These are phyloP conservation scores for Urocitellus parryii DNA, from an alignment of 2,113 vertebrate genomes.

Conservation along the genomic window DNA sequence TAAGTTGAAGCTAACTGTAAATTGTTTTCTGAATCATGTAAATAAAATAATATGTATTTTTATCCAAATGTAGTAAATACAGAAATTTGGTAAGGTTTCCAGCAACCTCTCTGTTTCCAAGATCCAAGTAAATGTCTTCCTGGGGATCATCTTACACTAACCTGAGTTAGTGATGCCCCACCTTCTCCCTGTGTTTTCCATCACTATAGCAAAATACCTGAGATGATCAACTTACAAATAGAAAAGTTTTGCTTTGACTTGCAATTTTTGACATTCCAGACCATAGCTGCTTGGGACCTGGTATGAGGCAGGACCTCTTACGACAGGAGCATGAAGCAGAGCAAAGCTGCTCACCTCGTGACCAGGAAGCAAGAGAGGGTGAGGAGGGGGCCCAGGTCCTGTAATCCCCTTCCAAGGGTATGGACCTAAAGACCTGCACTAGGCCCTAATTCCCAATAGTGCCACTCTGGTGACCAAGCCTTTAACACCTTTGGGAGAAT, in stretches of 20 bases:
- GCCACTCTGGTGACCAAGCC: too few species aligned
- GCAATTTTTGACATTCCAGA: neutral
- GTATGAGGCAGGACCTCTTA: neutral
- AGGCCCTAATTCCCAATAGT: neutral
- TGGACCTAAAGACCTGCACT: neutral
- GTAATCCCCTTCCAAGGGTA: neutral
- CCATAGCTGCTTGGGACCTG: neutral
- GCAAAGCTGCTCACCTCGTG: neutral
- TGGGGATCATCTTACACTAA: neutral
- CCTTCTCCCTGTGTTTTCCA: neutral
- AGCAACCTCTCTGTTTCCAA: neutral
- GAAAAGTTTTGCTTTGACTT: neutral
- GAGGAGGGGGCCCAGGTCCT: too few species aligned
- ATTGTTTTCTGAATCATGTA: neutral
- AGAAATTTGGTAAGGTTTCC: neutral
- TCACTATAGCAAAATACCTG: neutral
- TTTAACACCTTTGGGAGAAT: neutral
- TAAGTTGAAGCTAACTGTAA: neutral
- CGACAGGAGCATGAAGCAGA: neutral
- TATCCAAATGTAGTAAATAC: neutral
- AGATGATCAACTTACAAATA: neutral
- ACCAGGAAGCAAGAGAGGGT: neutral
- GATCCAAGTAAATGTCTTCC: neutral
- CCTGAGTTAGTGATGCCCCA: neutral
- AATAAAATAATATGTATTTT: neutral